phyloP scores from a whole-genome alignment of 2,113 vertebrate species.

The Pseudolaguvia tuberculata region DNA sequence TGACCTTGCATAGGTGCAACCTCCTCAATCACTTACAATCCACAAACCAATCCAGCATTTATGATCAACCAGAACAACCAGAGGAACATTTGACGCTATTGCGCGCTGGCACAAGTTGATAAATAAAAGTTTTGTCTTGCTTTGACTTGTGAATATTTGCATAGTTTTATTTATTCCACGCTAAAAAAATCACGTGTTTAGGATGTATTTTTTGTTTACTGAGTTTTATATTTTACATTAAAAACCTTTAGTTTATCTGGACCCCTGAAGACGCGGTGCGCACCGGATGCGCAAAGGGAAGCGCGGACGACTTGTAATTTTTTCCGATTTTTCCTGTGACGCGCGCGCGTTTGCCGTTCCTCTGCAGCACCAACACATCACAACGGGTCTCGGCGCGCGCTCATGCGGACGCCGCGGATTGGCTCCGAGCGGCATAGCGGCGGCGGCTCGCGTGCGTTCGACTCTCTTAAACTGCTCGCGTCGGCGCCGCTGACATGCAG shows the following conservation, averaged over 20 bases:
- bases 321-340: not conserved
- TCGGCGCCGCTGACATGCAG: conserved; percentile 75
- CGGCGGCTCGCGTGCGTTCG: conserved; percentile 8
- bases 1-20: conserved; percentile 19
- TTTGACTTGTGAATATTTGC: not conserved
- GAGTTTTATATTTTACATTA: not conserved
- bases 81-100: not conserved
- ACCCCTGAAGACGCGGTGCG: conserved; percentile 13
- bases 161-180: not conserved
- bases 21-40: conserved; percentile 14
- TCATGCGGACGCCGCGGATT: conserved; percentile 60
- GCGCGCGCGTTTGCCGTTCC: conserved; percentile 8
- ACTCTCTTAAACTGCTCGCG: conserved; percentile 3
- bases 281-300: conserved; percentile 5
- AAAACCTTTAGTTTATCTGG: conserved; percentile 14
- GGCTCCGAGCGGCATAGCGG: conserved; percentile 21
- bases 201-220: not conserved
- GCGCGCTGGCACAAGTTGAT: conserved; percentile 2
- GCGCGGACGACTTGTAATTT: not conserved
- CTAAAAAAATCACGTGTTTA: not conserved
- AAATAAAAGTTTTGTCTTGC: conserved; percentile 16
- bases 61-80: conserved; percentile 5
- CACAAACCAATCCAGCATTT: not conserved
- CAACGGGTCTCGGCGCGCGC: conserved; percentile 54
- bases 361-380: conserved; percentile 5